A percentile compares a stretch with the other conserved stretches of the same genome.
Conservation (phyloP, 2,888 invertebrate species). For the Palloptera scutellata region DNA sequence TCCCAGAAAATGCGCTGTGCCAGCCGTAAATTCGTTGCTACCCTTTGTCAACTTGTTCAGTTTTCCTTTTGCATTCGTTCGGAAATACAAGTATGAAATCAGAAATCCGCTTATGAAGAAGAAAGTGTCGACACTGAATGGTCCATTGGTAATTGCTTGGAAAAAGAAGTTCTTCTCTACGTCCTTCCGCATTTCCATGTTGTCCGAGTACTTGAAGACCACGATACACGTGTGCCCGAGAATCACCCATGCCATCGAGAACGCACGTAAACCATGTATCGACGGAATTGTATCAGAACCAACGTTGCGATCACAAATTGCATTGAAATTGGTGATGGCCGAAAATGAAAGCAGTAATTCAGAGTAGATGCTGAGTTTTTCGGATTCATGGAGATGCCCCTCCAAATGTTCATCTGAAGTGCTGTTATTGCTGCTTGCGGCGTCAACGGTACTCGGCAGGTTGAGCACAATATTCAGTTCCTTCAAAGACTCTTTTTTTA, state of each 20-base stretch:
- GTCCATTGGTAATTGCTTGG: constrained; percentile 80
- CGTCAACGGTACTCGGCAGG: constrained; percentile 63
- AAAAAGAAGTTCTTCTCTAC: constrained; percentile 81
- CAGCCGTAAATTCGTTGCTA: constrained; percentile 70
- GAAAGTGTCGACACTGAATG: constrained; percentile 84
- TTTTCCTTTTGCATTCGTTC: constrained; percentile 78
- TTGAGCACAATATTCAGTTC: constrained; percentile 61
- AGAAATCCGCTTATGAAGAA: constrained; percentile 85
- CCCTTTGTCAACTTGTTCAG: constrained; percentile 74
- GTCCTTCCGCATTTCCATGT: constrained; percentile 76
- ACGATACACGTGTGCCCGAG: constrained; percentile 80
- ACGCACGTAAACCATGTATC: constrained; percentile 73
- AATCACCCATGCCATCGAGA: constrained; percentile 77
- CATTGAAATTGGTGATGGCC: constrained; percentile 78
- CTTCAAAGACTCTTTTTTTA: constrained; percentile 56
- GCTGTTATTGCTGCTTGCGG: constrained; percentile 51
- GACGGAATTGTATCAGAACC: constrained; percentile 82
- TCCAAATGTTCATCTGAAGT: constrained; percentile 70
- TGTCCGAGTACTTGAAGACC: constrained; percentile 85
- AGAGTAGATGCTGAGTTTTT: constrained; percentile 61
- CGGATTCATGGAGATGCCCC: constrained; percentile 66
- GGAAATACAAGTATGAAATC: constrained; percentile 85
- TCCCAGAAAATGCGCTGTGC: constrained; percentile 76
- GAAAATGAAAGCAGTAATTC: constrained; percentile 82
- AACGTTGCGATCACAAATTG: constrained; percentile 80